Evolutionary conservation across 2,888 invertebrate genomes (phyloP).

Genomic region (Lathronympha strigana): DNA sequence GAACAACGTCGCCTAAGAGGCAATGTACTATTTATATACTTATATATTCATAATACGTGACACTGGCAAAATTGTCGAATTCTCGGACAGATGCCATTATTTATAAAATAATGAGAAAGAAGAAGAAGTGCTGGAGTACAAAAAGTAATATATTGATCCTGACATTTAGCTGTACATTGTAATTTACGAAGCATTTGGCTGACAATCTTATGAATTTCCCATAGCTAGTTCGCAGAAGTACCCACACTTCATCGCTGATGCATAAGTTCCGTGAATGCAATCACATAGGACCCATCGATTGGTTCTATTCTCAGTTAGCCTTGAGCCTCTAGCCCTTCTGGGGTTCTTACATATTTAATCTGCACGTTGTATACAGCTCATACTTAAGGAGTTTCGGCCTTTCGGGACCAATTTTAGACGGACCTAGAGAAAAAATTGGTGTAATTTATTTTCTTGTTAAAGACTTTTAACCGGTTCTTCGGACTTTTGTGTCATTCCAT

Average conservation of each 20-base stretch:
- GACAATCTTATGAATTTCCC: constrained; percentile 8
- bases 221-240: constrained; percentile 24
- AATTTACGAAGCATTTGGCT: background rate
- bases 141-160: background rate
- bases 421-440: too few relatives aligned
- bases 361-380: background rate
- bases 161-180: constrained; percentile 3
- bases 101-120: too few relatives aligned
- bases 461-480: too few relatives aligned
- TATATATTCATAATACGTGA: too few relatives aligned
- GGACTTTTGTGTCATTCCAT: too few relatives aligned
- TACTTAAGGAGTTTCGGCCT: background rate
- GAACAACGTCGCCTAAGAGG: too few relatives aligned
- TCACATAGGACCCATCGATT: constrained; percentile 54
- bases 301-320: constrained; percentile 56
- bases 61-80: too few relatives aligned
- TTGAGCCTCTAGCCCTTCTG: constrained; percentile 45
- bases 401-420: background rate
- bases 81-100: too few relatives aligned
- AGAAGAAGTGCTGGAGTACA: too few relatives aligned
- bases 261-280: constrained; percentile 63
- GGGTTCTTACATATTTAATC: constrained; percentile 46
- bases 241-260: constrained; percentile 55
- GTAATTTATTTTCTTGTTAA: too few relatives aligned
- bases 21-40: too few relatives aligned